A percentile compares a stretch with the other conserved stretches of the same genome.
Evolutionary conservation across 2,113 vertebrate species (phyloP).

Genomic region (Epinephelus moara): DNA sequence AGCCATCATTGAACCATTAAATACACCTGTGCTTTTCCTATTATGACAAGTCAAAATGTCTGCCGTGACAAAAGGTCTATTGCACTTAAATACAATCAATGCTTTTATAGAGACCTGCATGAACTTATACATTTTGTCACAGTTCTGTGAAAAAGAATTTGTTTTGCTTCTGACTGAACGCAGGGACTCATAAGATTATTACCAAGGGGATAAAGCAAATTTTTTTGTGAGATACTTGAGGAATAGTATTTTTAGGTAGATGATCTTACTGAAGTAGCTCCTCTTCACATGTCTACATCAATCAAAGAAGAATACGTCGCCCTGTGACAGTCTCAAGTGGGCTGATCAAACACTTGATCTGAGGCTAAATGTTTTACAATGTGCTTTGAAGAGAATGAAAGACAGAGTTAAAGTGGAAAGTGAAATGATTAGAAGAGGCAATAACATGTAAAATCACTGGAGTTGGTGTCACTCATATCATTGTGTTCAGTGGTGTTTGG

Average conservation of each 20-base stretch:
- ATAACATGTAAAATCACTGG: not conserved
- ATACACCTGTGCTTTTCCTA: no score
- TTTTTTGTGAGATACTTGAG: not conserved
- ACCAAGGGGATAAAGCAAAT: not conserved
- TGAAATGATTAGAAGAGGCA: not conserved
- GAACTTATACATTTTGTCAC: no score
- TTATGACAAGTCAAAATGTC: no score
- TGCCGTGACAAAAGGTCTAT: no score
- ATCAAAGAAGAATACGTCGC: not conserved
- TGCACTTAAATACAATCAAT: no score
- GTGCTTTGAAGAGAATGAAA: not conserved
- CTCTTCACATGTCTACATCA: not conserved
- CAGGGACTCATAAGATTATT: not conserved
- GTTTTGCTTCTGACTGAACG: no score
- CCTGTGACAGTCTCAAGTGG: not conserved
- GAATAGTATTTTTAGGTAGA: not conserved
- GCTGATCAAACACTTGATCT: not conserved
- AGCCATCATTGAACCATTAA: no score
- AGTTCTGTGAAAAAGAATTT: no score
- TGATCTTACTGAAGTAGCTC: not conserved
- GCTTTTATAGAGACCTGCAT: no score
- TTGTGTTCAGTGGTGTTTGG: not conserved
- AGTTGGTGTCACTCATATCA: not conserved
- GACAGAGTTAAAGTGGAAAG: not conserved
- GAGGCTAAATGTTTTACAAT: not conserved